Percentiles rank a stretch among this genome's conserved stretches.
These are phyloP conservation scores for Ibidorhyncha struthersii DNA, from an alignment of 2,113 vertebrate species.

Conservation along the genomic window DNA sequence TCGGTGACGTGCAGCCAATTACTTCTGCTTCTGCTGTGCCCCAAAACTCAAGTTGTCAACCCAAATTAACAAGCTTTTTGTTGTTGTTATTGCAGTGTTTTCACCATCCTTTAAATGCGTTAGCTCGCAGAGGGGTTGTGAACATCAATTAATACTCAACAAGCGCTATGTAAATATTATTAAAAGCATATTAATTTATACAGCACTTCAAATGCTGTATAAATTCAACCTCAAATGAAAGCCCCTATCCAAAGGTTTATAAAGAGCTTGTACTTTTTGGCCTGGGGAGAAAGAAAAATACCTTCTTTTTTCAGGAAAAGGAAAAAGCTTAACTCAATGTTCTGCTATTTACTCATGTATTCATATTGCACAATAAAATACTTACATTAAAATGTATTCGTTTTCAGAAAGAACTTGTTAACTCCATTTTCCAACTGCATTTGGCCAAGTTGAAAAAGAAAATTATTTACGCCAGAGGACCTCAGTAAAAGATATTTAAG, in stretches of 20 bases:
- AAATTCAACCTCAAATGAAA: not conserved
- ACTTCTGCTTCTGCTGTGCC: not conserved
- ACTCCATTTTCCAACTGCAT: not conserved
- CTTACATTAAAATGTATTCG: not conserved
- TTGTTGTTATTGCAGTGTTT: not conserved
- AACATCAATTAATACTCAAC: not conserved
- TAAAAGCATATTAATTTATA: not conserved
- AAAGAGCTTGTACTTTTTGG: not conserved
- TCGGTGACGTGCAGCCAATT: not conserved
- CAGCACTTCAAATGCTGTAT: not conserved
- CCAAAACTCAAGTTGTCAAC: not conserved
- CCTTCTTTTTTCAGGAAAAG: not conserved
- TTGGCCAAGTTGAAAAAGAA: not conserved
- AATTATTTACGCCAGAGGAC: not conserved
- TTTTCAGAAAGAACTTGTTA: not conserved
- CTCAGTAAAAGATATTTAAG: conserved; percentile 33
- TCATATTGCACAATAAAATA: not conserved
- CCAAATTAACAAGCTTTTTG: not conserved
- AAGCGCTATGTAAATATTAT: not conserved
- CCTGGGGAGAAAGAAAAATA: not conserved
- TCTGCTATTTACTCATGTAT: not conserved
- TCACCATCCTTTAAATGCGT: not conserved
- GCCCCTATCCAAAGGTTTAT: not conserved
- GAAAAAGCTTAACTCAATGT: not conserved
- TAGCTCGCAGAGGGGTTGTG: not conserved